Percentiles rank a stretch among this genome's conserved stretches.
These are phyloP conservation scores for Erebia palarica DNA, from an alignment of 2,888 invertebrate species.

Conservation along the genomic window DNA sequence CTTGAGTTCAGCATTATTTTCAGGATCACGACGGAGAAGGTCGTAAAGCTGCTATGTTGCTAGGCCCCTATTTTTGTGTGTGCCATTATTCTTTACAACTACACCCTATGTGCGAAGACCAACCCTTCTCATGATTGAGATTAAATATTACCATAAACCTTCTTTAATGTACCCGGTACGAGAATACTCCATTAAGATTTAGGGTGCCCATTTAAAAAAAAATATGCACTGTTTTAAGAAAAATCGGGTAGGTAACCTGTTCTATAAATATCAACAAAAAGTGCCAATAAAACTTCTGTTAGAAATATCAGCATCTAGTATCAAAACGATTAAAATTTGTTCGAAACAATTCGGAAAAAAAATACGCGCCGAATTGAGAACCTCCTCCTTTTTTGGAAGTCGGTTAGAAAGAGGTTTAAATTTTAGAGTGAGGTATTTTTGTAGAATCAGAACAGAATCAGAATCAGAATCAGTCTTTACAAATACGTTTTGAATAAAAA, in stretches of 20 bases:
- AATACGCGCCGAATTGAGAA: too few relatives aligned
- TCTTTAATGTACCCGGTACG: conserved; percentile 3
- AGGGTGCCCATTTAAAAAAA: neutral
- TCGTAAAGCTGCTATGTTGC: conserved; percentile 2
- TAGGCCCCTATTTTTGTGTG: neutral
- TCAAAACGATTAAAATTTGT: too few relatives aligned
- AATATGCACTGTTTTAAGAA: neutral
- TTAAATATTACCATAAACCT: conserved; percentile 18
- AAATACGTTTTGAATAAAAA: too few relatives aligned
- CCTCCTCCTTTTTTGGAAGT: too few relatives aligned
- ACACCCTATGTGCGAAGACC: conserved; percentile 3
- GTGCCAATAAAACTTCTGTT: too few relatives aligned
- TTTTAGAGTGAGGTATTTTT: too few relatives aligned
- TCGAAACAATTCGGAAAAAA: too few relatives aligned
- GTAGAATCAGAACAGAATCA: too few relatives aligned
- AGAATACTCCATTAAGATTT: conserved; percentile 11
- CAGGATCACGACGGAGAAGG: neutral
- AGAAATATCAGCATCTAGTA: too few relatives aligned
- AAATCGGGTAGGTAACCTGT: neutral
- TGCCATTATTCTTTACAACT: neutral
- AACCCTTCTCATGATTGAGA: conserved; percentile 8
- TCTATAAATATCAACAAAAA: too few relatives aligned
- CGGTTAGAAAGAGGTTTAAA: too few relatives aligned
- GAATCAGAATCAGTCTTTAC: too few relatives aligned
- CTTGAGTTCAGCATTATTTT: neutral